Evolutionary conservation across 2,113 vertebrate genomes (phyloP), one percentile per base, ranked within the genome.

Genomic region (Aviceda subcristata): DNA sequence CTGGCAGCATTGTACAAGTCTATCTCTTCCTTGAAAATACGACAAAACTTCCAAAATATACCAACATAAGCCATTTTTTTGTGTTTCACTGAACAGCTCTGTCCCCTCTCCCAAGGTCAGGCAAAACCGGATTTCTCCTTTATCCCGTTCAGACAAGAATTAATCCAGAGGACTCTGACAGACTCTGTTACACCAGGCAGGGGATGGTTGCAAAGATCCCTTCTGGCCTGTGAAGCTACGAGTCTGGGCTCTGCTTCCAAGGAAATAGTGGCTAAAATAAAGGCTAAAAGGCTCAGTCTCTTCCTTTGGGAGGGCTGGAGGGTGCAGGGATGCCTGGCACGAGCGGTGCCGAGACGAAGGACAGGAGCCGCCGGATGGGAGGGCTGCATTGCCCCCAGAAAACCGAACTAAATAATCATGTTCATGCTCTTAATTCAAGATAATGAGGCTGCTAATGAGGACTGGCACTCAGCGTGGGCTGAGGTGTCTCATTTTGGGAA

Each of bases 381-480:
- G 22, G 48, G 27, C 27, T 55, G 59, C 2, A 4, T 6, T 46
- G 43, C 7, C 30, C 32, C 7, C 38, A 17, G 53, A 43, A 68
- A 29, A 74, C 23, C 3, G 6, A 78, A 34, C 34, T 45, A 34
- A 39, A 24, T 75, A 13, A 50, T 45, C 1, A 0, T 53, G 7
- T 19, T 53, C 7, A 3, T 39, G 12, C 27, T 60, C 19, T 57
- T 88, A 53, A 39, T 29, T 62, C 34, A 57, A 73, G 43, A 8
- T 36, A 66, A 50, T 0, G 4, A 63, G 38, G 38, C 26, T 53
- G 63, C 45, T 51, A 32, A 43, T 0, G 11, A 36, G 74, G 32
- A 21, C 16, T 24, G 73, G 12, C 6, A 12, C 29, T 27, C 0
- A 2, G 7, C 4, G 34, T 32, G 43, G 27, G 12, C 56, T 62